Evolutionary conservation across 2,113 vertebrate genomes (phyloP).

Genomic region (Hippocampus abdominalis): DNA sequence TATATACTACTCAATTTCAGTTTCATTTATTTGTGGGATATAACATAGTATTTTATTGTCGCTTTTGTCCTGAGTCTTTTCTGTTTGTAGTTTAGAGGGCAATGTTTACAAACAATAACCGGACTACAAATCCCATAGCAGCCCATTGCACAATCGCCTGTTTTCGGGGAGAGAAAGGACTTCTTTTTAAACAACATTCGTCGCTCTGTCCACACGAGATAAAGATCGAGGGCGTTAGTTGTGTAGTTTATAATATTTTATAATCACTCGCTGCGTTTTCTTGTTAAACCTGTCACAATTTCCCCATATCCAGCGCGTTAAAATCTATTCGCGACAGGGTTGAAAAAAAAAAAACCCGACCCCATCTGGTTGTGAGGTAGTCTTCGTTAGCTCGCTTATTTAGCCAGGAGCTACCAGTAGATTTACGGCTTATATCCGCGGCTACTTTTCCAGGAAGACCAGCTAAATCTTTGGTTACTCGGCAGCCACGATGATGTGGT

Average conservation of each 20-base stretch:
- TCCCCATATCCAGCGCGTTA: background rate
- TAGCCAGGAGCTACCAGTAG: conserved; percentile 62
- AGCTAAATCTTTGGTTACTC: conserved; percentile 31
- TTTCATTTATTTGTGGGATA: accelerated
- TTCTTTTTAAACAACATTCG: conserved; percentile 60
- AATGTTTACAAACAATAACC: conserved; percentile 1
- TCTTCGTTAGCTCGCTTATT: conserved; percentile 52
- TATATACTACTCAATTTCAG: accelerated
- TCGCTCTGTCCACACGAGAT: conserved; percentile 4
- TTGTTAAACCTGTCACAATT: background rate
- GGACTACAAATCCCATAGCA: conserved; percentile 64
- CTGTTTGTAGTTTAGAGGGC: background rate
- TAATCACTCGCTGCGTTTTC: background rate
- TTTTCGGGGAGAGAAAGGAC: conserved; percentile 42
- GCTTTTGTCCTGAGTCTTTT: accelerated
- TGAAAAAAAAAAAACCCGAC: conserved; percentile 6
- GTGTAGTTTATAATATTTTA: background rate
- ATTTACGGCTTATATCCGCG: conserved; percentile 62
- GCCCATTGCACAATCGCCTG: conserved; percentile 21
- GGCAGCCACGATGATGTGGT: conserved; percentile 47
- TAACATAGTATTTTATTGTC: background rate
- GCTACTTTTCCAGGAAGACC: conserved; percentile 43
- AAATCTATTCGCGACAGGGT: conserved; percentile 13
- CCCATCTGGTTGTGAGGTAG: conserved; percentile 32
- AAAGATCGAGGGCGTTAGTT: too few relatives aligned